Base-by-base conservation (phyloP, 2,113 vertebrate species). In the Lipotes vexillifer region DNA sequence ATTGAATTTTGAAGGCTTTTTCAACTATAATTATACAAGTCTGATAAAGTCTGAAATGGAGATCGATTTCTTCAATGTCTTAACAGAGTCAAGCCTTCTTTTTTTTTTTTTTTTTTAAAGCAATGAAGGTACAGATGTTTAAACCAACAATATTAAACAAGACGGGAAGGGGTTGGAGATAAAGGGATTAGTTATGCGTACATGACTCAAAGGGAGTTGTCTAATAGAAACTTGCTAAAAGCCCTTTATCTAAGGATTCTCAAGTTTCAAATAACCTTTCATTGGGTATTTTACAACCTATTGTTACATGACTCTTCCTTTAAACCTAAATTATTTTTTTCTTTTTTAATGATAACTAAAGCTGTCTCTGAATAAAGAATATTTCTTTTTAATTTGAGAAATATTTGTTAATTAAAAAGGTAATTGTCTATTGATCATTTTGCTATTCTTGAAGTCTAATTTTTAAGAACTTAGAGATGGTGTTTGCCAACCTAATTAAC, bases 31-130 rank as follows among this genome's bases (percentile, higher is more conserved):
- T 52, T 96, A 46, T 44, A 65, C 6, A 90, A 93, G 49, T 90
- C 49, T 94, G 88, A 93, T 93, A 84, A 89, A 96, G 55, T 68
- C 38, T 91, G 20, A 83, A 96, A 84, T 84, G 25, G 21, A 38
- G 29, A 83, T 52, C 78, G 72, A 93, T 91, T 87, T 96, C 31
- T 95, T 94, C 33, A 38, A 7, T 89, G 29, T 94, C 97, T 97
- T 88, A 57, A 46, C 6, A 72, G 4, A 69, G n/a, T 38, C 14
- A 59, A 90, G 25, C 33, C 17, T 88, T 91, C 23, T n/a, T 36
- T 21, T 71, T 88, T 59, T 80, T 44, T 80, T 44, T 46, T 41
- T 71, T 49, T 57, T 25, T 29, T 55, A 27, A 65, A 87, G 78
- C 6, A 88, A 92, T 44, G 65, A 94, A 80, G n/a, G 18, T 59